Conservation (phyloP, 2,888 invertebrate genomes). For the Euproctis similis region DNA sequence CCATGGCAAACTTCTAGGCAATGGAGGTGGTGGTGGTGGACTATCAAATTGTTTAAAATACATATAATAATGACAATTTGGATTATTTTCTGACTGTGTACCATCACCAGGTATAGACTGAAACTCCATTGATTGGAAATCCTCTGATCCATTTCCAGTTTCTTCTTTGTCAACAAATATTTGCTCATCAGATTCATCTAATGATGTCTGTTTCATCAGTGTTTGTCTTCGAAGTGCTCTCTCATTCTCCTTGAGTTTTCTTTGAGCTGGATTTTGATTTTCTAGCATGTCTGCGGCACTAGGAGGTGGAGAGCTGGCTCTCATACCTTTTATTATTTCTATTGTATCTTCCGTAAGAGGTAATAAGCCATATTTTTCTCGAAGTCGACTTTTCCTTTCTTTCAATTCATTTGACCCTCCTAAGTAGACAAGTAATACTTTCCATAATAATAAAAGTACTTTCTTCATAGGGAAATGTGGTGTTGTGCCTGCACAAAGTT, state of each 20-base stretch:
- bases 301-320: slow-evolving; percentile 95
- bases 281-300: slow-evolving; percentile 93
- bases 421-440: slow-evolving; percentile 91
- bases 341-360: slow-evolving; percentile 93
- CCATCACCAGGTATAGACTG: slow-evolving; percentile 67
- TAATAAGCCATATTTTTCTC: slow-evolving; percentile 82
- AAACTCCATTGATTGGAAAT: slow-evolving; percentile 76
- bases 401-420: slow-evolving; percentile 93
- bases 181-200: slow-evolving; percentile 86
- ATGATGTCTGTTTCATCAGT: slow-evolving; percentile 93
- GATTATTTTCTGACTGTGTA: slow-evolving; percentile 50
- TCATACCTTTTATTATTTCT: slow-evolving; percentile 94
- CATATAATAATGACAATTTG: slow-evolving; percentile 58
- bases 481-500: slow-evolving; percentile 95
- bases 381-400: slow-evolving; percentile 82
- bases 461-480: slow-evolving; percentile 99
- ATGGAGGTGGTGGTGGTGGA: slow-evolving; percentile 63
- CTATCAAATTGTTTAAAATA: slow-evolving; percentile 64
- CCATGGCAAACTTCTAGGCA: slow-evolving; percentile 89
- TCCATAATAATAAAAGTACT: slow-evolving; percentile 95
- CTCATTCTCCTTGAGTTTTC: slow-evolving; percentile 70
- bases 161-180: slow-evolving; percentile 84
- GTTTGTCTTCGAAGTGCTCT: slow-evolving; percentile 83
- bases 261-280: slow-evolving; percentile 86
- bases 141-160: slow-evolving; percentile 77